Evolutionary conservation across 2,888 invertebrate genomes (phyloP).

Genomic region (Idaea straminata): DNA sequence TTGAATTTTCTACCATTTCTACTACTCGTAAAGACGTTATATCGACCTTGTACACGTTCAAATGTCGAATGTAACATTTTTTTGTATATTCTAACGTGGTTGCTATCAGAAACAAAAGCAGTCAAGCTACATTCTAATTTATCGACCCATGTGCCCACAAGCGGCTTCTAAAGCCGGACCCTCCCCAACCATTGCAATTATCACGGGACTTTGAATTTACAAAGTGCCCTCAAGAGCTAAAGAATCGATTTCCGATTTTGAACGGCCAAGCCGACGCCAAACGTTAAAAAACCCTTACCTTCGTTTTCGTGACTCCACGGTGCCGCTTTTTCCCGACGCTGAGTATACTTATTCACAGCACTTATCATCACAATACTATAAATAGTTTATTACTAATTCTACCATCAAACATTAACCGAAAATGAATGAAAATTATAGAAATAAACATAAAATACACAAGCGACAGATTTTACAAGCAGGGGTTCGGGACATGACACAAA

Average conservation of each 20-base stretch:
- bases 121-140: slow-evolving; percentile 39
- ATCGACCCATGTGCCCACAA: slow-evolving; percentile 56
- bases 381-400: slow-evolving; percentile 57
- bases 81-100: slow-evolving; percentile 11
- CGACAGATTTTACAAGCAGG: slow-evolving; percentile 62
- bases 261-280: slow-evolving; percentile 27
- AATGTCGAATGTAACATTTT: slow-evolving; percentile 11
- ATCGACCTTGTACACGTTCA: slow-evolving; percentile 13
- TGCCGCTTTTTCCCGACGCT: slow-evolving; percentile 79
- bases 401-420: slow-evolving; percentile 62
- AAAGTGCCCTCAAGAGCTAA: not conserved
- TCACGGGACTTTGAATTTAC: slow-evolving; percentile 2
- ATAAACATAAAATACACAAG: slow-evolving; percentile 70
- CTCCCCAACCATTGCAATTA: slow-evolving; percentile 1
- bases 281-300: slow-evolving; percentile 75
- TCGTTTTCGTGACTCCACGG: slow-evolving; percentile 82
- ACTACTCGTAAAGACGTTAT: slow-evolving; percentile 5
- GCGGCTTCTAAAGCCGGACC: slow-evolving; percentile 1
- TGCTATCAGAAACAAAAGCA: slow-evolving; percentile 22
- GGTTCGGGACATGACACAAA: slow-evolving; percentile 71
- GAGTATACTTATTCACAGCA: slow-evolving; percentile 78
- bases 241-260: slow-evolving; percentile 19
- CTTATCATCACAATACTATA: slow-evolving; percentile 79
- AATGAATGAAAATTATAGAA: slow-evolving; percentile 45
- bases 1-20: not conserved